Evolutionary conservation across 1,140 invertebrate species (phyloP).

Genomic region (Coenobita brevimanus): DNA sequence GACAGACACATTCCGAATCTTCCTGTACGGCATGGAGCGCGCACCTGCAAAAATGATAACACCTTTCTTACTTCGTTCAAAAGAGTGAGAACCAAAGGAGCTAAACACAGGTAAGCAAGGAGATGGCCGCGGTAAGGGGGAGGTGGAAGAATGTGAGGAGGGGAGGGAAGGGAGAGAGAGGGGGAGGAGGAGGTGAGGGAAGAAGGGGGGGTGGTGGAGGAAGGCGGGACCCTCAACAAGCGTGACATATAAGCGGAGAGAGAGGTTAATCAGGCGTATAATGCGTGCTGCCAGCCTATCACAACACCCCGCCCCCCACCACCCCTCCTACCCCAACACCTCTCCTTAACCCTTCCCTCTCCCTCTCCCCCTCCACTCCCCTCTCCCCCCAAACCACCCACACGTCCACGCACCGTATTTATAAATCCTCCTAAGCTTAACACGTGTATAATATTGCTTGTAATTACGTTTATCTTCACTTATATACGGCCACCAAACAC

Average conservation of each 20-base stretch:
- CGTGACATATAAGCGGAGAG: constrained; percentile 29
- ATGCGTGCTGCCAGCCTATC: constrained; percentile 40
- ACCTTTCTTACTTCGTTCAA: too few species aligned
- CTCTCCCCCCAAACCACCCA: background rate
- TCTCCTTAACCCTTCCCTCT: background rate
- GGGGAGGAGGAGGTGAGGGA: background rate
- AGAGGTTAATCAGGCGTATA: constrained; percentile 54
- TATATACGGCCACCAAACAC: too few species aligned
- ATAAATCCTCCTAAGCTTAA: background rate
- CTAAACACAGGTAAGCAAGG: background rate
- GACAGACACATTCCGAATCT: too few species aligned
- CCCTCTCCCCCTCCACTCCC: background rate
- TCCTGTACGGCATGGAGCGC: too few species aligned
- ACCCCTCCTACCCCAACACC: background rate
- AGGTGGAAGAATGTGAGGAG: background rate
- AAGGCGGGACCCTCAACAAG: constrained; percentile 16
- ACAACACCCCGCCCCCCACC: constrained; percentile 3
- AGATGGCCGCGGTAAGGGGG: background rate
- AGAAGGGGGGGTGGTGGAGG: background rate
- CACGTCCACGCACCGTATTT: background rate
- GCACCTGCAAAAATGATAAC: too few species aligned
- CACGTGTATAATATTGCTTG: too few species aligned
- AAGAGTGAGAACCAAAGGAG: too few species aligned
- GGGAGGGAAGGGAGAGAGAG: background rate
- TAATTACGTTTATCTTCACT: too few species aligned